phyloP scores from a whole-genome alignment of 2,113 vertebrate species.

The Channa maculata region DNA sequence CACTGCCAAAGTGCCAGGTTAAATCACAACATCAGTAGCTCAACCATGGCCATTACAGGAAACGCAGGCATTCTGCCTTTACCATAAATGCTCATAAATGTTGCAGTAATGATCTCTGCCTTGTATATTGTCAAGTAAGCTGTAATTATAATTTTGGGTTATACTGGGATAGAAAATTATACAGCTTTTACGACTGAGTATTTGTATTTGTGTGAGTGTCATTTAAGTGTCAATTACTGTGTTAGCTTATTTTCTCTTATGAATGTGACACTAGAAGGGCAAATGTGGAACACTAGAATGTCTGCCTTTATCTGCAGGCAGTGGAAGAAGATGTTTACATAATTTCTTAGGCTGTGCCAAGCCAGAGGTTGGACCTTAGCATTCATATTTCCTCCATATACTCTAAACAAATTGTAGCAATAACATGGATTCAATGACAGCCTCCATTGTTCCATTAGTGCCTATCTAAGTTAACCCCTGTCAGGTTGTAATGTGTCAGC shows the following conservation, averaged over 20 bases:
- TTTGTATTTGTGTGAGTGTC: constrained; percentile 1
- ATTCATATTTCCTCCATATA: constrained; percentile 3
- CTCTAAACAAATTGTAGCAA: neutral
- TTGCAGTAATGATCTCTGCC: constrained; percentile 41
- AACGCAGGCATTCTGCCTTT: constrained; percentile 50
- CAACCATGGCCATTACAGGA: constrained; percentile 64
- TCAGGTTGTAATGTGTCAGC: constrained; percentile 33
- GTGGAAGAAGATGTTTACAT: neutral
- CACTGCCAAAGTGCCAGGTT: constrained; percentile 74
- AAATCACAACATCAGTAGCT: constrained; percentile 73
- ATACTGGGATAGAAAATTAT: neutral
- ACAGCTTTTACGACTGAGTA: constrained; percentile 6
- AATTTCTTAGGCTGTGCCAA: neutral
- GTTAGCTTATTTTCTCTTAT: neutral
- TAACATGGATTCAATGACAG: neutral
- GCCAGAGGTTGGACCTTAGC: neutral
- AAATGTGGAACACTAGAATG: neutral
- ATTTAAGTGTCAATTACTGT: neutral
- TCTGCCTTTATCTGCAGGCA: neutral
- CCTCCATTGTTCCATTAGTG: constrained; percentile 14
- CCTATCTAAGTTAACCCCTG: constrained; percentile 16
- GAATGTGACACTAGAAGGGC: constrained; percentile 2
- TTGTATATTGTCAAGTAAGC: constrained; percentile 38
- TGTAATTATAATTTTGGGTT: constrained; percentile 47
- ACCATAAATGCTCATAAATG: constrained; percentile 66